Evolutionary conservation across 2,113 vertebrate genomes (phyloP).

Genomic region (Callocephalon fimbriatum): DNA sequence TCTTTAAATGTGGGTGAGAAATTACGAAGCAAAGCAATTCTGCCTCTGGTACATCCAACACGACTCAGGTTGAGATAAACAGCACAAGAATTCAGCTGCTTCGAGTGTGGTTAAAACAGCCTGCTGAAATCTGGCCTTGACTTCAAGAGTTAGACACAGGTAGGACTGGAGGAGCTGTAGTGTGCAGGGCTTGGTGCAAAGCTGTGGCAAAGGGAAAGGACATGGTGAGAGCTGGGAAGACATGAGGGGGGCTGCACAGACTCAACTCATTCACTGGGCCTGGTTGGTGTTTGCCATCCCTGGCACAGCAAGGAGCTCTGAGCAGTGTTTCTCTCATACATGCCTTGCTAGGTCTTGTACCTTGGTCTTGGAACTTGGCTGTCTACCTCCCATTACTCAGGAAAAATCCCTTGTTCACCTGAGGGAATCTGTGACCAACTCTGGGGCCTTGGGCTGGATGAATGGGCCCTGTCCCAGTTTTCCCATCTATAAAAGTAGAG

Average conservation of each 20-base stretch:
- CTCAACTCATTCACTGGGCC: no score
- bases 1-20: background rate
- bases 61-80: background rate
- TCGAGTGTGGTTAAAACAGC: background rate
- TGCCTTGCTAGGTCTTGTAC: background rate
- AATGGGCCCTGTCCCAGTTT: background rate
- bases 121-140: background rate
- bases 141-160: background rate
- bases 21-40: background rate
- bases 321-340: rapidly evolving
- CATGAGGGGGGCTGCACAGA: rapidly evolving
- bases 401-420: background rate
- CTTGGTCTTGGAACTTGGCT: background rate
- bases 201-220: background rate
- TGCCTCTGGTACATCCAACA: background rate
- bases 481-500: background rate
- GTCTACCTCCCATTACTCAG: background rate
- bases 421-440: background rate
- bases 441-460: background rate
- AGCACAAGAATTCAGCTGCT: rapidly evolving
- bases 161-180: background rate
- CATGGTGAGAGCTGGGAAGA: background rate
- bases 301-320: background rate
- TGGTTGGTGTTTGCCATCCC: background rate
- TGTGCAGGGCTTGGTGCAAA: rapidly evolving